These are phyloP conservation scores for Brachionus koreanus DNA, from an alignment of 1,140 invertebrate species.

Conservation along the genomic window DNA sequence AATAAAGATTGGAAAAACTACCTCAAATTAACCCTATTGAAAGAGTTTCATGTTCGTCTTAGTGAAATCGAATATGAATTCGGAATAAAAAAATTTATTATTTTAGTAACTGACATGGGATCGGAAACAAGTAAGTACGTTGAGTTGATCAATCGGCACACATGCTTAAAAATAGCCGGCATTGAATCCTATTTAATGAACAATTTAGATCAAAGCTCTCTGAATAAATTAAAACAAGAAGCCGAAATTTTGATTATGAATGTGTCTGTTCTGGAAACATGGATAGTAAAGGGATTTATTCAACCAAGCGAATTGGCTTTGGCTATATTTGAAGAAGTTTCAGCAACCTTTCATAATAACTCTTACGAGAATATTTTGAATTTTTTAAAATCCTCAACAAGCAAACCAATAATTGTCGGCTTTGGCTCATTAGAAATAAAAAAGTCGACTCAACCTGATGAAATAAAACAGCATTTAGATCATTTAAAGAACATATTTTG, in stretches of 20 bases:
- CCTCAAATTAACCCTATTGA: neutral
- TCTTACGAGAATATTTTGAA: neutral
- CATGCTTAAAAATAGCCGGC: neutral
- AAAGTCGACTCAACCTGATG: neutral
- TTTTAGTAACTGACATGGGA: slow-evolving; percentile 24
- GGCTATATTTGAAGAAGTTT: slow-evolving; percentile 25
- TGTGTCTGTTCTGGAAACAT: neutral
- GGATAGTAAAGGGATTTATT: neutral
- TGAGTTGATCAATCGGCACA: slow-evolving; percentile 15
- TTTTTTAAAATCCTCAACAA: neutral
- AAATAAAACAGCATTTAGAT: neutral
- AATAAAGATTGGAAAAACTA: slow-evolving; percentile 35
- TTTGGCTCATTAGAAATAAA: slow-evolving; percentile 19
- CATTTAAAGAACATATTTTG: slow-evolving; percentile 18
- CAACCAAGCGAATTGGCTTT: neutral
- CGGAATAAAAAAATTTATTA: neutral
- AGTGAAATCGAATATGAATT: neutral
- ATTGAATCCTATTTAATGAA: slow-evolving; percentile 31
- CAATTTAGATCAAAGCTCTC: neutral
- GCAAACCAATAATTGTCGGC: neutral
- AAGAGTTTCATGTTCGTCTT: slow-evolving; percentile 4
- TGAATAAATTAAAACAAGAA: slow-evolving; percentile 2
- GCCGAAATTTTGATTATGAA: slow-evolving; percentile 33
- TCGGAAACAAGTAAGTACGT: slow-evolving; percentile 22
- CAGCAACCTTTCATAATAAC: neutral